phyloP scores from a whole-genome alignment of 2,888 invertebrate species.

The Macrostomum cliftonense region DNA sequence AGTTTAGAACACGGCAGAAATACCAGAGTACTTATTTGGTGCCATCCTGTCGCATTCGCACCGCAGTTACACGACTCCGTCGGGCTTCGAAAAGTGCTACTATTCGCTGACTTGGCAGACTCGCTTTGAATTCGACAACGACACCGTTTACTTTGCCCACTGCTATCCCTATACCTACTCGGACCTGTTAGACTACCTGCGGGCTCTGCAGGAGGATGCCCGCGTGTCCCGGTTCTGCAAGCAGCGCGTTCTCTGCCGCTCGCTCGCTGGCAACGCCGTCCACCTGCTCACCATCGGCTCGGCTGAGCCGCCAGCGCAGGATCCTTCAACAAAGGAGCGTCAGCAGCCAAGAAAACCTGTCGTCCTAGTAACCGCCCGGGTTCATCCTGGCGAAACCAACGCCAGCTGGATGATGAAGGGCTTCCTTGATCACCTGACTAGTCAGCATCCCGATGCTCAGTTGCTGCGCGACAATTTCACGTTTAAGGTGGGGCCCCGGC shows the following conservation, averaged over 20 bases:
- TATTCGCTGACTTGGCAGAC: constrained; percentile 75
- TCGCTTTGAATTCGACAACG: constrained; percentile 66
- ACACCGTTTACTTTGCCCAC: constrained; percentile 71
- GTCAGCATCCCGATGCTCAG: constrained; percentile 45
- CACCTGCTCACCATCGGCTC: constrained; percentile 70
- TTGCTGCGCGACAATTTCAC: constrained; percentile 73
- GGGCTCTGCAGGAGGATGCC: constrained; percentile 54
- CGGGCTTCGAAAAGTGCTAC: constrained; percentile 43
- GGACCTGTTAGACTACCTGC: constrained; percentile 48
- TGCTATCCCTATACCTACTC: constrained; percentile 87
- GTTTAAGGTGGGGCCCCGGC: constrained; percentile 63
- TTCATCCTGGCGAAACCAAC: constrained; percentile 84
- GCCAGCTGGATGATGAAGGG: constrained; percentile 95
- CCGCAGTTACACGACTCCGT: too few relatives aligned
- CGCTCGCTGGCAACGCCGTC: constrained; percentile 41
- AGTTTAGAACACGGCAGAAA: too few relatives aligned
- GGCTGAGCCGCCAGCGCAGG: not conserved
- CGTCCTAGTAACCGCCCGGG: constrained; percentile 63
- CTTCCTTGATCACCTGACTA: constrained; percentile 51
- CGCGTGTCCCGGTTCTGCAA: constrained; percentile 59
- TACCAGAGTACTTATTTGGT: too few relatives aligned
- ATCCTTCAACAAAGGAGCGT: too few relatives aligned
- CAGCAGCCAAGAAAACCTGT: constrained; percentile 38
- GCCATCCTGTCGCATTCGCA: too few relatives aligned
- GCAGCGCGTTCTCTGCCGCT: constrained; percentile 32